Evolutionary conservation across 92 coral and sea anemone species (phyloP), one percentile per base, ranked within the genome.

Genomic region (Heliopora coerulea): DNA sequence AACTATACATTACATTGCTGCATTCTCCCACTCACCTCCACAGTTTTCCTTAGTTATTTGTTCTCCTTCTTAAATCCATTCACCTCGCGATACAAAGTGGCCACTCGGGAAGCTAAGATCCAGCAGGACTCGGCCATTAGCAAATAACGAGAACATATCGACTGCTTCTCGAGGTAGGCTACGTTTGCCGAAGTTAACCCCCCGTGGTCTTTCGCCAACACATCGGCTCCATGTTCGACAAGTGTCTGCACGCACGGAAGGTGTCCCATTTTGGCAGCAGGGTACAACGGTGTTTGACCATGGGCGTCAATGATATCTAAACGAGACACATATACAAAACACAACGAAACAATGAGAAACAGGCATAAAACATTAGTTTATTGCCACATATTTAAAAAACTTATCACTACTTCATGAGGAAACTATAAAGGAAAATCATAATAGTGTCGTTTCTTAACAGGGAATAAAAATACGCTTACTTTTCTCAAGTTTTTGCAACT

Each of bases 191-290:
- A 80, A 9, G 93, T 89, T 25, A 64, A 76, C 30, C 98, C 95
- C 35, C 87, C 96, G 65, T 86, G 88, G 81, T 89, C 95, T 12
- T 81, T 85, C 14, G 75, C 69, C 27, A 88, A 83, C 79, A 93
- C 91, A 85, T 93, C 96, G 84, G 78, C 86, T 48, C 75, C 81
- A 78, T 79, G 86, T 52, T 93, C 98, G 25, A 93, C 95, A 29
- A 93, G 85, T 28, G 89, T 79, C 52, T 93, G 98, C 21, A 93
- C 75, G 37, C 98, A 93, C 39, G 86, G 72, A 57, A 90, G 54
- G 65, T 90, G 96, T 33, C 98, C 98, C 79, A 90, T 90, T 29
- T 91, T 82, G 54, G 98, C 98, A 0, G 98, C 96, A 15, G 86
- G 42, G 73, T 93, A 96, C 34, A 91, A 93, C 1, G 96, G 91